A percentile compares a stretch with the other conserved stretches of the same genome.
Evolutionary conservation across 2,888 invertebrate genomes (phyloP).

Genomic region (Drosophila formosana): DNA sequence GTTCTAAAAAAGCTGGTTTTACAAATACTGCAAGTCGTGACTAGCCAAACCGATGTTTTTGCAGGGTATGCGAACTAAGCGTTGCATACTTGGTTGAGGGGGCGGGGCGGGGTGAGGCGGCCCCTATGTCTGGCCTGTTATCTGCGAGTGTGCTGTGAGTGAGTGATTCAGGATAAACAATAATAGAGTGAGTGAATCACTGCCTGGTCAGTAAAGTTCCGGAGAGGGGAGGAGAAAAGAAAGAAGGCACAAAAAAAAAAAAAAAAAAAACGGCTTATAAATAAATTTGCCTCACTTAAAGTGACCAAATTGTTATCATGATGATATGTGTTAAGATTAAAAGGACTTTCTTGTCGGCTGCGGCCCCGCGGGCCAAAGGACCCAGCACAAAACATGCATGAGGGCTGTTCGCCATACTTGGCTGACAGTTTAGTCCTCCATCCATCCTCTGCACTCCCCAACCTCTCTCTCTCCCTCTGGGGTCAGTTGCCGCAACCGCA

Average conservation of each 20-base stretch:
- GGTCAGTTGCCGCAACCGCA: slow-evolving; percentile 62
- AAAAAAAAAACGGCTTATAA: slow-evolving; percentile 83
- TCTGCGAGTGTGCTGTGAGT: slow-evolving; percentile 12
- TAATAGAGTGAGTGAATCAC: slow-evolving; percentile 72
- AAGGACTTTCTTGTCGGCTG: slow-evolving; percentile 83
- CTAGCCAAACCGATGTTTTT: neutral
- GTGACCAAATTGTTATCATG: slow-evolving; percentile 85
- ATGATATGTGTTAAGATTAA: slow-evolving; percentile 84
- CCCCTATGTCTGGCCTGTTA: slow-evolving; percentile 33
- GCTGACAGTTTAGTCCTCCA: slow-evolving; percentile 41
- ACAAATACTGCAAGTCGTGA: neutral
- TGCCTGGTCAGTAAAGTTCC: slow-evolving; percentile 4
- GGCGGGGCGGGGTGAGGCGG: neutral
- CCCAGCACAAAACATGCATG: slow-evolving; percentile 13
- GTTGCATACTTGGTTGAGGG: slow-evolving; percentile 21
- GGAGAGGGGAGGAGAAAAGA: neutral
- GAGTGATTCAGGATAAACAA: slow-evolving; percentile 55
- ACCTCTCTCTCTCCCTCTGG: neutral
- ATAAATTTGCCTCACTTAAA: slow-evolving; percentile 85
- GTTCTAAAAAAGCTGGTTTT: too few species aligned
- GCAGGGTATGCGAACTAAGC: slow-evolving; percentile 47
- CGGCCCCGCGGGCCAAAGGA: slow-evolving; percentile 56
- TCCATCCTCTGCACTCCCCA: too few species aligned
- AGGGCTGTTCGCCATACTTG: slow-evolving; percentile 45
- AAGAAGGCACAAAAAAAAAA: slow-evolving; percentile 24